These are phyloP conservation scores for Pituophis catenifer DNA, from an alignment of 2,113 vertebrate genomes.

Conservation along the genomic window DNA sequence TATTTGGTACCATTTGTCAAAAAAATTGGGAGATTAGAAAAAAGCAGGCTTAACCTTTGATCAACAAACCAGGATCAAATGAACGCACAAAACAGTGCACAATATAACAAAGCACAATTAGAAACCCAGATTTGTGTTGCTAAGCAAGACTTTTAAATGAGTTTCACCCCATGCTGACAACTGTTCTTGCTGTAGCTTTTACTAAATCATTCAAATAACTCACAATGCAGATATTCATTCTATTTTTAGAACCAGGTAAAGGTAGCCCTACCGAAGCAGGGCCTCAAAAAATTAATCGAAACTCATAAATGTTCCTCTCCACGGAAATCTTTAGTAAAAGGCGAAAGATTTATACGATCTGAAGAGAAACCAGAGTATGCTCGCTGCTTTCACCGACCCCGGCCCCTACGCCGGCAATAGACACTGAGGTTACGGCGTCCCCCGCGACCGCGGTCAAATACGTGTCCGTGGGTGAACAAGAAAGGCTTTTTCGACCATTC, in stretches of 20 bases:
- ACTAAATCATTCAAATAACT: no score
- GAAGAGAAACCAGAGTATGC: constrained; percentile 56
- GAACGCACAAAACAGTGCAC: no score
- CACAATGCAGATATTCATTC: no score
- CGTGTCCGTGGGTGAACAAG: accelerated
- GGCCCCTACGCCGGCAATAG: accelerated
- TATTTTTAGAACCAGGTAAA: accelerated
- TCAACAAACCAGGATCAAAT: no score
- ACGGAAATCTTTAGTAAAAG: not conserved
- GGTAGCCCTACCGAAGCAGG: accelerated
- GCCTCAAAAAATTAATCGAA: constrained; percentile 51
- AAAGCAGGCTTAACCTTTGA: no score
- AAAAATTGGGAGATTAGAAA: no score
- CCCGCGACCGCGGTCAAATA: accelerated
- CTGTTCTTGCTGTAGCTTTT: no score
- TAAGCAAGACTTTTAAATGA: no score
- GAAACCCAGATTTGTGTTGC: no score
- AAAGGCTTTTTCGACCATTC: accelerated
- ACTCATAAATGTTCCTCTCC: not conserved
- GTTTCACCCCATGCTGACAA: no score
- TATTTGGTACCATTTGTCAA: no score
- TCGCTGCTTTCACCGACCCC: accelerated
- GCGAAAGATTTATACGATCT: constrained; percentile 31
- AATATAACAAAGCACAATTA: no score
- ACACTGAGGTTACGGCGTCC: not conserved